A percentile compares a stretch with the other conserved stretches of the same genome.
Conservation (phyloP, 2,888 invertebrate genomes). For the Rosalia funebris region DNA sequence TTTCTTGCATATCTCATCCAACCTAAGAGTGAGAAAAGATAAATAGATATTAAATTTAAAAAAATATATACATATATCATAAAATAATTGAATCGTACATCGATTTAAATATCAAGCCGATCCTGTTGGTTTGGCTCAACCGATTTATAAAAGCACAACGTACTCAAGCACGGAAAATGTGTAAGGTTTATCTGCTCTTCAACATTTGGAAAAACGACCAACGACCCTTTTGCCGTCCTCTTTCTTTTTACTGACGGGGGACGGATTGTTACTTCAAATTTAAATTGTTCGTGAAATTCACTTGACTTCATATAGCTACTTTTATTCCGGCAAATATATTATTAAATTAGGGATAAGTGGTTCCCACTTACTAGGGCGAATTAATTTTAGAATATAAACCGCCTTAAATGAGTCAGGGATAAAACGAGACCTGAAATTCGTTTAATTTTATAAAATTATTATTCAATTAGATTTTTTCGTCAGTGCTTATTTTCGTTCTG, state of each 20-base stretch:
- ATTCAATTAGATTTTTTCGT: constrained; percentile 16
- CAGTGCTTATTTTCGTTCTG: too few species aligned
- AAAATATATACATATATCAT: too few species aligned
- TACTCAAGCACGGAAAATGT: constrained; percentile 35
- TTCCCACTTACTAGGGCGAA: constrained; percentile 30
- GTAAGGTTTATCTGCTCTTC: constrained; percentile 34
- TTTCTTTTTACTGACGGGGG: constrained; percentile 33
- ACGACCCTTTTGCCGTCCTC: constrained; percentile 30
- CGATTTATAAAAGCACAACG: constrained; percentile 29
- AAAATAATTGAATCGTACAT: too few species aligned
- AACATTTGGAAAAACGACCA: constrained; percentile 35
- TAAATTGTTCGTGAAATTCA: constrained; percentile 49
- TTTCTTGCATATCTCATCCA: too few species aligned
- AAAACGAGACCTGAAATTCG: constrained; percentile 5
- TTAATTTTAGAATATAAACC: constrained; percentile 34
- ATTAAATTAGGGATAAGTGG: constrained; percentile 43
- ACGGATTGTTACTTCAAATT: constrained; percentile 44
- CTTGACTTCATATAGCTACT: constrained; percentile 40
- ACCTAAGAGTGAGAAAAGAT: too few species aligned
- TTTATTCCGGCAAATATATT: constrained; percentile 42
- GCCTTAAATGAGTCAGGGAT: constrained; percentile 13
- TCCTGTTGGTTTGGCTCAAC: constrained; percentile 6
- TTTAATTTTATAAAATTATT: constrained; percentile 20
- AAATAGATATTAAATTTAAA: too few species aligned
- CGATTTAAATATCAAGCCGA: too few species aligned